A percentile compares a stretch with the other conserved stretches of the same genome.
Conservation (phyloP, 2,113 vertebrate species). For the Neogobius melanostomus region DNA sequence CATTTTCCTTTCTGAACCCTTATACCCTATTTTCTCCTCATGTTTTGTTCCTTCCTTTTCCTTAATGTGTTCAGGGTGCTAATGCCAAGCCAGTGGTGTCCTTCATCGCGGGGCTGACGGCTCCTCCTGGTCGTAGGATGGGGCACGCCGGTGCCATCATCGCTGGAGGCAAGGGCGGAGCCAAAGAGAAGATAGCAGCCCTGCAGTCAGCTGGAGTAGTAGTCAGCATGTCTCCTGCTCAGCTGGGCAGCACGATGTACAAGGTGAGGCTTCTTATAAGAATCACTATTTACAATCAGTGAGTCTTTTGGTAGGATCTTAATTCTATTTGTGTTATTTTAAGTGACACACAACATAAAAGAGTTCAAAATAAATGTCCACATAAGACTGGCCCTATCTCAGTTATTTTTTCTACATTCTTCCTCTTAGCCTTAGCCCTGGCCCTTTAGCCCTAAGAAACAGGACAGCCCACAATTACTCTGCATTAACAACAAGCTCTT, state of each 20-base stretch:
- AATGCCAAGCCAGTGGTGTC: slow-evolving; percentile 95
- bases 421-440: no score
- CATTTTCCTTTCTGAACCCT: slow-evolving; percentile 14
- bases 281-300: neutral
- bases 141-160: slow-evolving; percentile 97
- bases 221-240: slow-evolving; percentile 97
- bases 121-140: slow-evolving; percentile 94
- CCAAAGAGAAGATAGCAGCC: slow-evolving; percentile 96
- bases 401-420: no score
- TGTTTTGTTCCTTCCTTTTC: neutral
- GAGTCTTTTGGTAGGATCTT: no score
- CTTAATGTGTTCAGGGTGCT: slow-evolving; percentile 77
- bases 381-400: no score
- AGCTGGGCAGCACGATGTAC: slow-evolving; percentile 94
- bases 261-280: slow-evolving; percentile 79
- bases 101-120: slow-evolving; percentile 96
- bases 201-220: slow-evolving; percentile 92
- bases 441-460: no score
- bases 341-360: no score
- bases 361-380: no score
- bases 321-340: no score
- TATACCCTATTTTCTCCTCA: slow-evolving; percentile 6
- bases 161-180: slow-evolving; percentile 95
- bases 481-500: no score
- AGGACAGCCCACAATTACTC: no score